phyloP scores from a whole-genome alignment of 2,888 invertebrate species.

The Uloborus plumipes region DNA sequence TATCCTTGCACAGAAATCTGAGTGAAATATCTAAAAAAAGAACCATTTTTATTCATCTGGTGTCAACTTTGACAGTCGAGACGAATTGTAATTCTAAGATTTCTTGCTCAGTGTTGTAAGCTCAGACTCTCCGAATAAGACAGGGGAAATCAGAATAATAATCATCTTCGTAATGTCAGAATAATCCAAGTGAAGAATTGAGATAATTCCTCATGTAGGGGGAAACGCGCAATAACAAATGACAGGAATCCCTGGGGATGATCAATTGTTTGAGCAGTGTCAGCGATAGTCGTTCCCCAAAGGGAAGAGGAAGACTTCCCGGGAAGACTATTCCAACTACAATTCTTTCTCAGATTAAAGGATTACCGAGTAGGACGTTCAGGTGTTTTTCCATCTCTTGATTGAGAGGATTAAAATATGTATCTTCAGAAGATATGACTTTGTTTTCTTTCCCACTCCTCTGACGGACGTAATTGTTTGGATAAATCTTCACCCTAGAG shows the following conservation, averaged over 20 bases:
- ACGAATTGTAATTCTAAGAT: too few species aligned
- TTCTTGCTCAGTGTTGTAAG: too few species aligned
- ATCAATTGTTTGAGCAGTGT: slow-evolving; percentile 59
- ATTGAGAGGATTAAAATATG: slow-evolving; percentile 60
- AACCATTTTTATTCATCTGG: too few species aligned
- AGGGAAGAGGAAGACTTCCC: slow-evolving; percentile 14
- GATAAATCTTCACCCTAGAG: slow-evolving; percentile 39
- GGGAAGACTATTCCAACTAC: slow-evolving; percentile 22
- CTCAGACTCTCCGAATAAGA: too few species aligned
- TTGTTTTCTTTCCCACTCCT: slow-evolving; percentile 51
- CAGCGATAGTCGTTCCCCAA: slow-evolving; percentile 31
- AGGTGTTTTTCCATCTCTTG: slow-evolving; percentile 51
- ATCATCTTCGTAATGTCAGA: slow-evolving; percentile 27
- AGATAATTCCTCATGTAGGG: slow-evolving; percentile 32
- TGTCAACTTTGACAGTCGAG: too few species aligned
- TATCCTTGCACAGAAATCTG: too few species aligned
- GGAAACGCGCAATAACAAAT: slow-evolving; percentile 56
- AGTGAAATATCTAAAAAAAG: too few species aligned
- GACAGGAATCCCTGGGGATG: slow-evolving; percentile 43
- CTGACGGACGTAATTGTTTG: slow-evolving; percentile 51
- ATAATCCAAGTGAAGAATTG: slow-evolving; percentile 47
- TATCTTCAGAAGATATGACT: slow-evolving; percentile 27
- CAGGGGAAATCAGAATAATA: slow-evolving; percentile 27
- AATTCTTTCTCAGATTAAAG: slow-evolving; percentile 44
- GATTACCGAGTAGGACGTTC: slow-evolving; percentile 32